Conservation (phyloP, 2,113 vertebrate species). For the Cnemophilus loriae region DNA sequence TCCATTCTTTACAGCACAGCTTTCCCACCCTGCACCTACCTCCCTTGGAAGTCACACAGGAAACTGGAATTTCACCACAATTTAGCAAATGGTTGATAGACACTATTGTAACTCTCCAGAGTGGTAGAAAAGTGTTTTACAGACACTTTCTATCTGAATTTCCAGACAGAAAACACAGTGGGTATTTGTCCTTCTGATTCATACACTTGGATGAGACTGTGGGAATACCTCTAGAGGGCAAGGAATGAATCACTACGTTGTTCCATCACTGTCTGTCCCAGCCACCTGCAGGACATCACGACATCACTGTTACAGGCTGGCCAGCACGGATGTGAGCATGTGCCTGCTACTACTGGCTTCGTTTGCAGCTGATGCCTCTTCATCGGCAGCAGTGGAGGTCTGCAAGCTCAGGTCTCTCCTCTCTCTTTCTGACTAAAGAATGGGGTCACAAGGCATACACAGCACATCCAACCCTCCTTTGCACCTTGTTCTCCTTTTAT, state of each 20-base stretch:
- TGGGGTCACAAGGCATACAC: background rate
- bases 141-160: background rate
- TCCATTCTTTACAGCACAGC: background rate
- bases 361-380: background rate
- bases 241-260: background rate
- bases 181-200: background rate
- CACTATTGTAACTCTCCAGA: background rate
- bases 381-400: background rate
- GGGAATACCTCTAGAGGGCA: background rate
- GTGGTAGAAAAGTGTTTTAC: background rate
- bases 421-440: too few species aligned
- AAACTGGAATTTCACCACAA: background rate
- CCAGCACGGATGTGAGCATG: fast-evolving
- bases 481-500: background rate
- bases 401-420: background rate
- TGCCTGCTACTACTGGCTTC: fast-evolving
- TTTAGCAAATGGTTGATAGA: background rate
- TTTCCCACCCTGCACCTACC: background rate
- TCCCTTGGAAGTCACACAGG: background rate
- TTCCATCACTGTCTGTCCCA: background rate
- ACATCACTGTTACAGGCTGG: background rate
- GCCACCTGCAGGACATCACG: background rate
- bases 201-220: background rate
- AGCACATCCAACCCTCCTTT: background rate
- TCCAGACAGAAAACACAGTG: background rate